Evolutionary conservation across 2,113 vertebrate genomes (phyloP).

Genomic region (Coregonus clupeaformis): DNA sequence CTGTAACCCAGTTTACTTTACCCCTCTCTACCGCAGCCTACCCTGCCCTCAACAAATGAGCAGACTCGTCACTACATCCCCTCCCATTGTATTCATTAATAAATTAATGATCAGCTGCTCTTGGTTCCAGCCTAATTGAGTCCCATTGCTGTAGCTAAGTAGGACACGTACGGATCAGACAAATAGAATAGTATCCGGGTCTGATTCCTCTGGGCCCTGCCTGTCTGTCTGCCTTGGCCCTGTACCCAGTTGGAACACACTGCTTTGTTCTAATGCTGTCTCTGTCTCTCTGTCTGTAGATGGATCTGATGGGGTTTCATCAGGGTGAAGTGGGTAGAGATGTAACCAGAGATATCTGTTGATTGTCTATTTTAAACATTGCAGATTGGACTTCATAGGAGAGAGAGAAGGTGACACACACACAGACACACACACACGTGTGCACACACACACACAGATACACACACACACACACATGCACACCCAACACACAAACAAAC

Average conservation of each 20-base stretch:
- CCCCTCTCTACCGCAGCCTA: conserved; percentile 37
- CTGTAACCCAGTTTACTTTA: conserved; percentile 42
- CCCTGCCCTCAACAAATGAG: conserved; percentile 57
- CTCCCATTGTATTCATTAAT: conserved; percentile 75
- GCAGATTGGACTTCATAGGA: background rate
- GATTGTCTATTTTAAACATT: conserved; percentile 26
- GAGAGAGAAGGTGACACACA: background rate
- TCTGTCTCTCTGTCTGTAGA: background rate
- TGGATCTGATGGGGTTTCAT: background rate
- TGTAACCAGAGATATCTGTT: conserved; percentile 51
- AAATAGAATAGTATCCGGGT: conserved; percentile 72
- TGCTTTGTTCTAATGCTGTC: conserved; percentile 46
- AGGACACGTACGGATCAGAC: conserved; percentile 71
- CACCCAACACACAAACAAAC: conserved; percentile 14
- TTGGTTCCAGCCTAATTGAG: conserved; percentile 78
- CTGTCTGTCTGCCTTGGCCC: conserved; percentile 48
- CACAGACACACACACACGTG: background rate
- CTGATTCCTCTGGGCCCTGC: conserved; percentile 61
- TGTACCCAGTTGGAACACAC: conserved; percentile 46
- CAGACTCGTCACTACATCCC: conserved; percentile 61
- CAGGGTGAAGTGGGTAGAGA: conserved; percentile 1
- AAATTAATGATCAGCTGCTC: conserved; percentile 73
- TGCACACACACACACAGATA: conserved; percentile 24
- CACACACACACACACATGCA: conserved; percentile 28
- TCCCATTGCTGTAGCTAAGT: conserved; percentile 76